Conservation (phyloP, 2,888 invertebrate genomes). For the Pseudococcus jackbeardsleyi region DNA sequence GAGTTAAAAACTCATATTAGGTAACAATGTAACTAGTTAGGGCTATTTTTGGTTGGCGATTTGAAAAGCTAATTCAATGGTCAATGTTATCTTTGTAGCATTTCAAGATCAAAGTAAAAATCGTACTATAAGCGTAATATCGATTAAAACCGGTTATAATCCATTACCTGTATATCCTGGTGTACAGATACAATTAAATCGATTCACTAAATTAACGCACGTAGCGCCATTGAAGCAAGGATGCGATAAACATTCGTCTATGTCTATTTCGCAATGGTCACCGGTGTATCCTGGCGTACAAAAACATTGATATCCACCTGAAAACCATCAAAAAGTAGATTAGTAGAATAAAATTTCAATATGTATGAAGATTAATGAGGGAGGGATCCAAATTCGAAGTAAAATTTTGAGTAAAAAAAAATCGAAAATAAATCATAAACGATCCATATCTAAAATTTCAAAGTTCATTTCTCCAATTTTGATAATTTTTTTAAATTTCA, state of each 20-base stretch:
- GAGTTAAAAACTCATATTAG: not conserved
- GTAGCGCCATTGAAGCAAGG: conserved; percentile 88
- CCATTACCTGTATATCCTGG: conserved; percentile 81
- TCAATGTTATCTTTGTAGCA: not conserved
- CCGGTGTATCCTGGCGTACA: conserved; percentile 92
- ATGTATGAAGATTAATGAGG: too few species aligned
- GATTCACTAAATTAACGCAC: conserved; percentile 86
- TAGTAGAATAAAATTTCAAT: not conserved
- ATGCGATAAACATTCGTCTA: conserved; percentile 87
- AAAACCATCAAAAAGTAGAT: conserved; percentile 26
- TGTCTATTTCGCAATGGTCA: conserved; percentile 84
- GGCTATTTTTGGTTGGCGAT: not conserved
- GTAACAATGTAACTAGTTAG: not conserved
- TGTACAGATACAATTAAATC: conserved; percentile 85
- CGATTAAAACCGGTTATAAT: conserved; percentile 19
- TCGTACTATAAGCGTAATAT: not conserved
- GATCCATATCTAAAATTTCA: too few species aligned
- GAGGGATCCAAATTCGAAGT: too few species aligned
- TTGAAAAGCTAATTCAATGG: conserved; percentile 3
- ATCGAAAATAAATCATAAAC: too few species aligned
- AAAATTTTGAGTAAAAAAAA: too few species aligned
- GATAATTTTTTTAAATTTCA: too few species aligned
- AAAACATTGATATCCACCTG: conserved; percentile 82
- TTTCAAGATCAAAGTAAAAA: conserved; percentile 38
- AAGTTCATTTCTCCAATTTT: too few species aligned